These are phyloP conservation scores for Erinaceus europaeus DNA, from an alignment of 2,113 vertebrate genomes.

Conservation along the genomic window DNA sequence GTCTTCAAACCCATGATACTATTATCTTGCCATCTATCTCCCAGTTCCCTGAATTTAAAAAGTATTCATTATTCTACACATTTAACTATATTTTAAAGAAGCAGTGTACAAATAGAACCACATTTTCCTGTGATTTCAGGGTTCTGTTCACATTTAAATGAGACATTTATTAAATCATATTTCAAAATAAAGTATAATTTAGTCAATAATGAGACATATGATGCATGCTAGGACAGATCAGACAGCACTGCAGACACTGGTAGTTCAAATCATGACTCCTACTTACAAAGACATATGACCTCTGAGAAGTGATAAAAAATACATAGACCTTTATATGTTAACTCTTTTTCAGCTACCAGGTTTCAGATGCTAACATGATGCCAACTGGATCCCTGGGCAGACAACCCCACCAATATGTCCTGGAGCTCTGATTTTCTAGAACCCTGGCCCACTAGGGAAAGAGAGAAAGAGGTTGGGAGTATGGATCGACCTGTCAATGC, in stretches of 20 bases:
- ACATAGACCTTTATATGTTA: too few relatives aligned
- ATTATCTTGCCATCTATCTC: constrained; percentile 17
- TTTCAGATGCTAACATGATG: too few relatives aligned
- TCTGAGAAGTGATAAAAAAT: neutral
- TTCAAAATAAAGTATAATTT: neutral
- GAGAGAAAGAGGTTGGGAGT: too few relatives aligned
- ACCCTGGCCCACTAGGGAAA: too few relatives aligned
- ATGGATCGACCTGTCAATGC: too few relatives aligned
- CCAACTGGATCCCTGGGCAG: too few relatives aligned
- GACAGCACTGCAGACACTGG: neutral
- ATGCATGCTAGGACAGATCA: neutral
- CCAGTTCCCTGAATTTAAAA: constrained; percentile 11
- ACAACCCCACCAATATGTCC: too few relatives aligned
- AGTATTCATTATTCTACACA: neutral
- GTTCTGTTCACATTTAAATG: neutral
- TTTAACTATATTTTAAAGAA: constrained; percentile 39
- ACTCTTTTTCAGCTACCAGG: too few relatives aligned
- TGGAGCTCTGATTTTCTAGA: too few relatives aligned
- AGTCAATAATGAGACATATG: neutral
- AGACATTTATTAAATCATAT: constrained; percentile 2
- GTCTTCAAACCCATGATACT: constrained; percentile 32
- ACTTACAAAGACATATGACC: neutral
- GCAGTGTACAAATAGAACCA: neutral
- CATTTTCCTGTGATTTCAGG: constrained; percentile 24
- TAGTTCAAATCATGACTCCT: neutral